Conservation (phyloP, 2,797 vertebrate species). For the Cossypha polioptera region DNA sequence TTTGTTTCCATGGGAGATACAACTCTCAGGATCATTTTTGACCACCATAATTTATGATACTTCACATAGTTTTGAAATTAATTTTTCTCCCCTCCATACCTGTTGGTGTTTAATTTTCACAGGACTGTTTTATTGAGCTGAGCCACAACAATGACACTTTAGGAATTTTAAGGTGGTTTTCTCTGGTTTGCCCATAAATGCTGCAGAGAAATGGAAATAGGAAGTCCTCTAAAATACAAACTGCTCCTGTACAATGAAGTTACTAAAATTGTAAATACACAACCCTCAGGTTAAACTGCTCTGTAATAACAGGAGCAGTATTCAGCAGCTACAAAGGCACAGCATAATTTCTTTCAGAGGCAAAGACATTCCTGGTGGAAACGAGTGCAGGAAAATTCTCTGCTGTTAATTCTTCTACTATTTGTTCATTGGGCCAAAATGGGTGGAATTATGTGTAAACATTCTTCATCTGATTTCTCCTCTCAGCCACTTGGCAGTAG, state of each 20-base stretch:
- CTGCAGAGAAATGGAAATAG: background rate
- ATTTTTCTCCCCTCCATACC: background rate
- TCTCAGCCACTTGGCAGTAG: background rate
- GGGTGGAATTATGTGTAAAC: background rate
- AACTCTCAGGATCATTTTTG: background rate
- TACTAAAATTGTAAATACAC: conserved; percentile 35
- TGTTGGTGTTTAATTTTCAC: background rate
- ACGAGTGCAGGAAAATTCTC: background rate
- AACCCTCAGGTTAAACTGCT: conserved; percentile 27
- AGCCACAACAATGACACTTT: background rate
- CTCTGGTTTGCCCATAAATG: background rate
- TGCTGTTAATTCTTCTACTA: background rate
- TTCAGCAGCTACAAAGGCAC: conserved; percentile 26
- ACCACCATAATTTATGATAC: background rate
- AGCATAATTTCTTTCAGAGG: conserved; percentile 6
- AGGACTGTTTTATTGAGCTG: background rate
- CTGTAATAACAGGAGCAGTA: background rate
- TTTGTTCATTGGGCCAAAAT: background rate
- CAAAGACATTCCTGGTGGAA: conserved; percentile 23
- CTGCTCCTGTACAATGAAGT: background rate
- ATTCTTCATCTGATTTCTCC: background rate
- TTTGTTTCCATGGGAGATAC: background rate
- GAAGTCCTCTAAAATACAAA: conserved; percentile 11
- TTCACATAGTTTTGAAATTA: background rate
- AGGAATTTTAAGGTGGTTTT: background rate